phyloP scores from a whole-genome alignment of 2,888 invertebrate genomes.

The Epiblema foenella region DNA sequence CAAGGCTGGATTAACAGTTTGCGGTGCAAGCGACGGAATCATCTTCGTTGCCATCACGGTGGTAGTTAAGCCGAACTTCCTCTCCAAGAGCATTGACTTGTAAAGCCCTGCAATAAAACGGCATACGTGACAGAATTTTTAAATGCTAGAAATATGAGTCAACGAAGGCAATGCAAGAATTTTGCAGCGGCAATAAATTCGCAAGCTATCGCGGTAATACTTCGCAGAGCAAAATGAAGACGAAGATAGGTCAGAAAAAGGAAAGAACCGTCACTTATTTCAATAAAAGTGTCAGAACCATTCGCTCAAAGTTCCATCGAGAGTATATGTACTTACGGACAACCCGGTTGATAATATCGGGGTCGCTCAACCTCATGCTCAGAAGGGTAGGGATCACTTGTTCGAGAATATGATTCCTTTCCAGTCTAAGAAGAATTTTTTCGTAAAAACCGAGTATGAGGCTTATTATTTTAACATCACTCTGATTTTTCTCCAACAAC shows the following conservation, averaged over 20 bases:
- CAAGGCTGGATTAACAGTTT: conserved; percentile 92
- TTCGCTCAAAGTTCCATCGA: conserved; percentile 18
- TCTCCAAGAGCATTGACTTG: conserved; percentile 94
- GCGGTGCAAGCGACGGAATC: conserved; percentile 96
- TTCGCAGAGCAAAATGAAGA: conserved; percentile 27
- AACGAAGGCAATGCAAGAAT: background rate
- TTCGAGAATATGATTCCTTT: conserved; percentile 94
- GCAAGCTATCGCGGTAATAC: conserved; percentile 9
- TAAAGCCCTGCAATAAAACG: conserved; percentile 91
- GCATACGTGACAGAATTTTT: conserved; percentile 38
- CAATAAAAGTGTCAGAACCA: background rate
- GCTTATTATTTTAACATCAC: conserved; percentile 91
- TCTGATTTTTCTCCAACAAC: conserved; percentile 91
- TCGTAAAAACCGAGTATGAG: conserved; percentile 92
- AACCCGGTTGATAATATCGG: conserved; percentile 94
- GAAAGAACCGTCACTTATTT: background rate
- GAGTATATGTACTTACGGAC: conserved; percentile 92
- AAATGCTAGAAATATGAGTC: background rate
- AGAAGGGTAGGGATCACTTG: conserved; percentile 95
- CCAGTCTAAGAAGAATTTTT: conserved; percentile 92
- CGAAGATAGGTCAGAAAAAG: conserved; percentile 7
- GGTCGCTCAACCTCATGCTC: conserved; percentile 93
- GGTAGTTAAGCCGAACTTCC: conserved; percentile 94
- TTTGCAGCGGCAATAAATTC: conserved; percentile 22
- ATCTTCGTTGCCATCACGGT: conserved; percentile 97